Conservation (phyloP, 2,113 vertebrate species). For the Poecilia latipinna region DNA sequence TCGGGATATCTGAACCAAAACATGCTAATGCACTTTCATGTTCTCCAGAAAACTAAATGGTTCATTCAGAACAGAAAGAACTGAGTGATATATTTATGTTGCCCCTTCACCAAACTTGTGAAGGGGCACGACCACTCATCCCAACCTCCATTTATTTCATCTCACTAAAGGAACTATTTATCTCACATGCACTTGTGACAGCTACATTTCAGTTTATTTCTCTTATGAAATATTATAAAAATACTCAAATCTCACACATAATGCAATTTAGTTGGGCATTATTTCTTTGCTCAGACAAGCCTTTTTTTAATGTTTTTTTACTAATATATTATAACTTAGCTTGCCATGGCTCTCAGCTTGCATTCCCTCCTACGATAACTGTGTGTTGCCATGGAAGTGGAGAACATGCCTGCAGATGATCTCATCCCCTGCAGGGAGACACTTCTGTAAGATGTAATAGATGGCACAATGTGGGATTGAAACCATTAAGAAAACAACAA, state of each 20-base stretch:
- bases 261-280: too few species aligned
- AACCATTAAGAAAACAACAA: constrained; percentile 4
- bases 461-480: constrained; percentile 15
- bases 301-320: neutral
- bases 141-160: too few species aligned
- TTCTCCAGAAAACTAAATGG: too few species aligned
- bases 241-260: neutral
- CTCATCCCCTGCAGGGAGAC: constrained; percentile 38
- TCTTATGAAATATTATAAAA: neutral
- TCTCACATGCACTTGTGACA: too few species aligned
- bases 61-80: too few species aligned
- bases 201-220: too few species aligned
- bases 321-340: neutral
- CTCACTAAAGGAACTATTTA: too few species aligned
- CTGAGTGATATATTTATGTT: too few species aligned
- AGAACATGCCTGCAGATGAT: constrained; percentile 53
- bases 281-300: neutral
- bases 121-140: too few species aligned
- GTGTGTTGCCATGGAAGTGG: constrained; percentile 70
- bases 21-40: too few species aligned
- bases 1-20: too few species aligned
- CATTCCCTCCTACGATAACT: constrained; percentile 35
- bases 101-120: too few species aligned
- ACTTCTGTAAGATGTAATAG: constrained; percentile 19
- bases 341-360: neutral